Evolutionary conservation across 92 coral and sea anemone species (phyloP).

Genomic region (Isaurus tuberculatus): DNA sequence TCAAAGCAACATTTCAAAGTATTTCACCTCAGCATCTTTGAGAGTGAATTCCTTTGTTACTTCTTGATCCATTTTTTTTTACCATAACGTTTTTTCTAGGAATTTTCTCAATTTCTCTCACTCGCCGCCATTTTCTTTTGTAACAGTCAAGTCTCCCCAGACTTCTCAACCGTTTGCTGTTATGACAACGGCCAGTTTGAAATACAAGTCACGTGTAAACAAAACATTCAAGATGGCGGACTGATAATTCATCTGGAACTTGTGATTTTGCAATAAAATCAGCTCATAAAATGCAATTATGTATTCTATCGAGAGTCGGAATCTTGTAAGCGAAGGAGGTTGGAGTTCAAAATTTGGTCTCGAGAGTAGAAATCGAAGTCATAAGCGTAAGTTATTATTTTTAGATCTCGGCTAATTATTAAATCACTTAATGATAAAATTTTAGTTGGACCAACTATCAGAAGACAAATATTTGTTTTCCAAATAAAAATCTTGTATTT

Average conservation of each 20-base stretch:
- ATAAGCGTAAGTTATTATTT: conserved; percentile 69
- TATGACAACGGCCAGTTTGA: conserved; percentile 23
- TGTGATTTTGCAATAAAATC: neutral
- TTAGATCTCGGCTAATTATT: neutral
- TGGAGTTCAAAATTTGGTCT: conserved; percentile 90
- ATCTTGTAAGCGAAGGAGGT: conserved; percentile 56
- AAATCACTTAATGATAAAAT: neutral
- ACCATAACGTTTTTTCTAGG: neutral
- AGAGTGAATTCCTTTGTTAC: conserved; percentile 10
- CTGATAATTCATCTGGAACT: neutral
- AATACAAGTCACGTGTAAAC: conserved; percentile 29
- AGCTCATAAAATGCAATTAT: conserved; percentile 14
- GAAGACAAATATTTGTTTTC: no score
- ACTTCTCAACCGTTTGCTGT: conserved; percentile 22
- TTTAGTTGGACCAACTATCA: neutral
- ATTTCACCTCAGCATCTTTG: conserved; percentile 43
- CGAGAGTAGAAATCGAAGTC: conserved; percentile 74
- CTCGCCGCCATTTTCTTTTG: conserved; percentile 80
- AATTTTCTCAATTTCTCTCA: conserved; percentile 16
- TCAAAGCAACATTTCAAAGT: neutral
- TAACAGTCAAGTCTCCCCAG: conserved; percentile 21
- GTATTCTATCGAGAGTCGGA: conserved; percentile 43
- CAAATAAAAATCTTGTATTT: no score
- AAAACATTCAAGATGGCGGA: conserved; percentile 39
- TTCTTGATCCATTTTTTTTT: conserved; percentile 18